phyloP scores from a whole-genome alignment of 2,888 invertebrate genomes.

The Hecatera dysodea region DNA sequence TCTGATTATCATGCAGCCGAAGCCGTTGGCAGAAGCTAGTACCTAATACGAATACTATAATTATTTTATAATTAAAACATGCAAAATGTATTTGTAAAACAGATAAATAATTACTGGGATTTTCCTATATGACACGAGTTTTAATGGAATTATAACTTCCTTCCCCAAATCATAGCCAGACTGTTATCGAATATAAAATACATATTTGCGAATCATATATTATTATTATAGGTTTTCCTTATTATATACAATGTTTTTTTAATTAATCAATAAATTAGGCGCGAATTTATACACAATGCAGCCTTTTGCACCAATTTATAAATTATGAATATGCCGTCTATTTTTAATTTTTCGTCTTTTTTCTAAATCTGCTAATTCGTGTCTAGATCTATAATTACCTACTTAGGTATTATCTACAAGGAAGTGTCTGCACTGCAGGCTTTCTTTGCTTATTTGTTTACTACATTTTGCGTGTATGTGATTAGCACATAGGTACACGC shows the following conservation, averaged over 20 bases:
- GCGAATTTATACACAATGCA: neutral
- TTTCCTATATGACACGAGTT: neutral
- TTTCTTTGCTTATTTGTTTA: constrained; percentile 12
- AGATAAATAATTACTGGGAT: constrained; percentile 3
- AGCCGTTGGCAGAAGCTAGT: no score
- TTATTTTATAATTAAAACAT: neutral
- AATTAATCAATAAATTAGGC: neutral
- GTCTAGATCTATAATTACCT: constrained; percentile 35
- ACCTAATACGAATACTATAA: neutral
- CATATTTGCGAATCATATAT: neutral
- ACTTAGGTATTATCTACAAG: neutral
- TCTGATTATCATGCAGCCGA: no score
- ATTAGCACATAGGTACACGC: neutral
- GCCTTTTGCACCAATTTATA: constrained; percentile 28
- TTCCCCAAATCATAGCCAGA: constrained; percentile 18
- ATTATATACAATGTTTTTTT: neutral
- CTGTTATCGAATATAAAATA: neutral
- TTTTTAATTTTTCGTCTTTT: constrained; percentile 37
- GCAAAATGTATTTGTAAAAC: constrained; percentile 8
- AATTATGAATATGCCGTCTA: constrained; percentile 18
- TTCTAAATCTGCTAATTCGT: constrained; percentile 13
- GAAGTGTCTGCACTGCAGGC: constrained; percentile 9
- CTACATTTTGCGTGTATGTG: neutral
- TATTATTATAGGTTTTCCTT: constrained; percentile 16
- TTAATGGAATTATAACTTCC: constrained; percentile 19